Conservation (phyloP, 2,113 vertebrate species). For the Arizona elegans region DNA sequence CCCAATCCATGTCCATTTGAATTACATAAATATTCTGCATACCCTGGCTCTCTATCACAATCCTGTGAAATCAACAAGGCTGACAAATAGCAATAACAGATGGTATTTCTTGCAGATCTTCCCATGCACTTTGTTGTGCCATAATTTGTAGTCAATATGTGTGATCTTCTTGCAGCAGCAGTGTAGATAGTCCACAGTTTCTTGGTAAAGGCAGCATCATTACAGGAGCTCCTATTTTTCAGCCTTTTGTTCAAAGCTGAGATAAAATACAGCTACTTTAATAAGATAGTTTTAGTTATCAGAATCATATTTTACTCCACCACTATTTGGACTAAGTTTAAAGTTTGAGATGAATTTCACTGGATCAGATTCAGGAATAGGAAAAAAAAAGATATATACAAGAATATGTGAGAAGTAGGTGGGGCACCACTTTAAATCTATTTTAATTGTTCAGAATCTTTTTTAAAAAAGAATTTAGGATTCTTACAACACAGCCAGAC, state of each 20-base stretch:
- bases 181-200: background rate
- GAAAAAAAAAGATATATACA: background rate
- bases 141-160: background rate
- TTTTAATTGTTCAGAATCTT: background rate
- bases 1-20: background rate
- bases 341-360: background rate
- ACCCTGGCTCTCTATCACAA: no score
- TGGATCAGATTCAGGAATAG: background rate
- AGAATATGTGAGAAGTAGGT: background rate
- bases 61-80: background rate
- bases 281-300: background rate
- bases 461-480: background rate
- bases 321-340: background rate
- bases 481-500: background rate
- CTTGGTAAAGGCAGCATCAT: background rate
- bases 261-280: background rate
- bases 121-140: background rate
- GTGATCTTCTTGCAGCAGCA: background rate
- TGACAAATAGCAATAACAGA: background rate
- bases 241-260: background rate
- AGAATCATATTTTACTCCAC: background rate
- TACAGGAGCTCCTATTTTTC: background rate
- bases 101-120: background rate
- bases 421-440: background rate
- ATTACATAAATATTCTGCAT: background rate